Base-by-base conservation (phyloP, 2,888 invertebrate genomes). In the Anthrax anthrax region DNA sequence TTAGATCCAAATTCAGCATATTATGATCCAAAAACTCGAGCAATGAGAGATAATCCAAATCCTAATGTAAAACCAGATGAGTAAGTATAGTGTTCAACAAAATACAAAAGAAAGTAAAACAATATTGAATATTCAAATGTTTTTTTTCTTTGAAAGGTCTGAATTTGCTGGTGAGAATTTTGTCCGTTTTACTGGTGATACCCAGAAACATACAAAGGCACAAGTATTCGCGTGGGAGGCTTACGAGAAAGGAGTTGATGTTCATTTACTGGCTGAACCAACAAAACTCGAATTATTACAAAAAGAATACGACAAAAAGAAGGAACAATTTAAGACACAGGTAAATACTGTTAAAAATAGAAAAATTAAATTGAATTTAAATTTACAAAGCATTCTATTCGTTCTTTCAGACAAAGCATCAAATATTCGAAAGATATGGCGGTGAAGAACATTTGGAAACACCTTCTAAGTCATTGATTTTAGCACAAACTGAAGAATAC, bases 211-310 rank as follows among this genome's bases (percentile, higher is more conserved):
- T 68, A 88, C 92, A 2, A 80, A 79, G 14, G 89, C 92, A 16
- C 96, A 97, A 64, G 63, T 92, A 61, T 97, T 97, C 75, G 95
- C 96, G 4, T 97, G 97, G 96, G 94, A 96, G 61, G 95, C 95
- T 4, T 86, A 88, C 61, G 84, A 88, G 47, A 79, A 83, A 55
- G 94, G 95, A 4, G 84, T 95, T 0, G 94, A 95, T 70, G 91
- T 95, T 19, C 92, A 96, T 65, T 75, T 96, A 47, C 75, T 97
- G 54, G 97, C 97, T 4, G 98, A 98, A 66, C 98, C 98, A 9
- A 99, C 98, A 13, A 96, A 96, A 68, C 71, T 97, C 51, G 97
- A 96, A 66, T 69, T 91, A 56, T 69, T 98, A 49, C 84, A 92
- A 65, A 78, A 84, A 46, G 88, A 96, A 65, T 96, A 90, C 64